Evolutionary conservation across 2,888 invertebrate genomes (phyloP), one percentile per base, ranked within the genome.

Genomic region (Sinopyrophorus schimmeli): DNA sequence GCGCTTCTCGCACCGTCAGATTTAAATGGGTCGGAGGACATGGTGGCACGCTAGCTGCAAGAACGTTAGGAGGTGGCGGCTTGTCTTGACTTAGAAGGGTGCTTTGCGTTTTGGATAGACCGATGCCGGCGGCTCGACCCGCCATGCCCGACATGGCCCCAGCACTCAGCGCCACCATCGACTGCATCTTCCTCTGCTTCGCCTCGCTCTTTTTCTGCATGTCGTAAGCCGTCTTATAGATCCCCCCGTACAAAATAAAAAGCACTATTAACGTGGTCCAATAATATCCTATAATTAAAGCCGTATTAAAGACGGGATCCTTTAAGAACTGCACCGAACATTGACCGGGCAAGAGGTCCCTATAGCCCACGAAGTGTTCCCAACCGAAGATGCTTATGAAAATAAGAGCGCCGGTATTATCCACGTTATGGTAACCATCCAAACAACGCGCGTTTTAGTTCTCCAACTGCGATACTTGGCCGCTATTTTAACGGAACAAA

Each of bases 371-470:
- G 68, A 98, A 98, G 72, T 95, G 94, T 69, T 97, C 97, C 96
- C 98, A 99, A 27, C 98, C 98, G 68, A 99, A 96, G 60, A 99
- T 98, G 54, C 95, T 94, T 58, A 94, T 93, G 74, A 98, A 98
- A 99, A 99, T 5, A 99, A 77, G 47, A 96, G 76, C 1, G 94
- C 91, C 31, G 99, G 99, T 61, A 99, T 89, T 41, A 96, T 89
- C 97, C 97, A 98, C 0, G 95, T 96, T 28, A 94, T 87, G 3
- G 91, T 89, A 1, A 97, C 92, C 92, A 97, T 95, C 81, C 90
- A 89, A 52, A 95, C 86, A 7, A 97, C 96, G 61, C 91, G 84
- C 54, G 86, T 86, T 67, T 95, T 92, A 3, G 97, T 96, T 40
- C 97, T 80, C 99, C 99, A 99, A 63, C 92, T 89, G 55, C 98